Conservation (phyloP, 2,888 invertebrate genomes). For the Lithophane semibrunnea region DNA sequence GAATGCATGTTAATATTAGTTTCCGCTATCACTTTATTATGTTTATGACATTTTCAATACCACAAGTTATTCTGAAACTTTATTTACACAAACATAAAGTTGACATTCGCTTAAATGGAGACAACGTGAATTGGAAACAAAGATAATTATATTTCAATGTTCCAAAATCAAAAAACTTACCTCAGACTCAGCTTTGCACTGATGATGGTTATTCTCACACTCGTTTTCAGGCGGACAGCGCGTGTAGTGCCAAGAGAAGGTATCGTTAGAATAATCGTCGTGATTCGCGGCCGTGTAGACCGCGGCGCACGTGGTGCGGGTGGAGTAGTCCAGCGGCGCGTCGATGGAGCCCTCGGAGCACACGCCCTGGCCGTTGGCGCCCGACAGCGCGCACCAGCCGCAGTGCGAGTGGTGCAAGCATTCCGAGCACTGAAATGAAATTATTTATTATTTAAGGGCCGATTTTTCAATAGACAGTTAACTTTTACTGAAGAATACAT, state of each 20-base stretch:
- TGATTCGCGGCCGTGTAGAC: constrained; percentile 84
- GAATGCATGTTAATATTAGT: not conserved
- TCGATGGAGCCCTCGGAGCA: constrained; percentile 96
- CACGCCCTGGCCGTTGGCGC: constrained; percentile 94
- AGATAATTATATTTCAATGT: not conserved
- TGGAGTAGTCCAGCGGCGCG: constrained; percentile 91
- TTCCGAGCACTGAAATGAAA: constrained; percentile 91
- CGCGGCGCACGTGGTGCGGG: constrained; percentile 90
- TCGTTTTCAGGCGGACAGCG: constrained; percentile 98
- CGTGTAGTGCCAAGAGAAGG: constrained; percentile 96
- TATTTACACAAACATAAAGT: too few relatives aligned
- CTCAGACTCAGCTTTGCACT: constrained; percentile 96
- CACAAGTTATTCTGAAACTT: too few relatives aligned
- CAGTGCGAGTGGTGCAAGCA: constrained; percentile 97
- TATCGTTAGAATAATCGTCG: constrained; percentile 85
- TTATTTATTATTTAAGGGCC: too few relatives aligned
- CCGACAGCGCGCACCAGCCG: constrained; percentile 97
- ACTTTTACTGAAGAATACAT: too few relatives aligned
- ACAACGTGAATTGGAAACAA: not conserved
- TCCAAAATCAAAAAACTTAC: constrained; percentile 64
- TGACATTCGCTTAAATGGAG: not conserved
- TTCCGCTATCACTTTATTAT: not conserved
- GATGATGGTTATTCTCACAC: constrained; percentile 97
- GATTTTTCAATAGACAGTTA: too few relatives aligned
- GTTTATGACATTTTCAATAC: too few relatives aligned